Base-by-base conservation (phyloP, 1,140 invertebrate genomes). In the Drosophila takahashii region DNA sequence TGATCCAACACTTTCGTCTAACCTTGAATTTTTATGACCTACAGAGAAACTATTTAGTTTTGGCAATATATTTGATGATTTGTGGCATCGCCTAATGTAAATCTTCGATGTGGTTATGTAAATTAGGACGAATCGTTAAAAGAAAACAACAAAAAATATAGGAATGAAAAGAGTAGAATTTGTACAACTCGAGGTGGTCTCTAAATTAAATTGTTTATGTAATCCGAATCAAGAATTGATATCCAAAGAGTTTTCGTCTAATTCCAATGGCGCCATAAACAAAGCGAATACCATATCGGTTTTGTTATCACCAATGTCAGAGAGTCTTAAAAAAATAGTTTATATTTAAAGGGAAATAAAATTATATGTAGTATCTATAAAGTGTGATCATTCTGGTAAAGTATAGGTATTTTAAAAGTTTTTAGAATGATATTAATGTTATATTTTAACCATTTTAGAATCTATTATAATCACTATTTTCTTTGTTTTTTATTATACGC, bases 11-110 rank as follows among this genome's bases (percentile, higher is more conserved):
- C 41, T 45, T 45, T 45, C 60, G 57, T 41, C 47, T 61, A 61
- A 62, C 62, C 62, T 66, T 66, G 57, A 66, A 48, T 15, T 62
- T 41, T 48, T 27, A 44, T 59, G 44, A 29, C 48, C 0, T 8
- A 10, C 29, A 7, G 29, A 34, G 8, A 50, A 50, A 50, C 47
- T 50, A 16, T 15, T 50, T 32, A 32, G 27, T 61, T 64, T 59
- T 18, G 13, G 52, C 36, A 3, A 11, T 16, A 32, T 16, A 34
- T 50, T 50, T 32, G 27, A 10, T 32, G 27, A 8, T n/a, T 47
- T 47, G 10, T n/a, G 13, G 22, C 0, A 50, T 29, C 48, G 29
- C 48, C 16, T 11, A 32, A 50, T 34, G 27, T 50, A 50, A 50
- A 50, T 48, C 45, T 2, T n/a, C 11, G n/a, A 8, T n/a, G 22